A percentile compares a stretch with the other conserved stretches of the same genome.
These are phyloP conservation scores for Luscinia megarhynchos DNA, from an alignment of 2,797 vertebrate genomes.

Conservation along the genomic window DNA sequence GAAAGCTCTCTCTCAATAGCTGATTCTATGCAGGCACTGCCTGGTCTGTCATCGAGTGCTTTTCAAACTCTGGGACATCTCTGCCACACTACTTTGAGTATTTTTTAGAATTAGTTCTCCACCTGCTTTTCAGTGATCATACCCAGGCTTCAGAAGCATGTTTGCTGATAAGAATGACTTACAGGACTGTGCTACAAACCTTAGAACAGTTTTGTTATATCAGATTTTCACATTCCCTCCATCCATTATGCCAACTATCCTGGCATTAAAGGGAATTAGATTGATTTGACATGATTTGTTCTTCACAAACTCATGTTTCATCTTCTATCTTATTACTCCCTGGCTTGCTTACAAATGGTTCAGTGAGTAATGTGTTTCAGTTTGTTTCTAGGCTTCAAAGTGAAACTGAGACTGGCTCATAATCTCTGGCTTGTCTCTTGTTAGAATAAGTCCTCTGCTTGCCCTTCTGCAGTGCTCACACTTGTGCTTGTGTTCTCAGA, in stretches of 20 bases:
- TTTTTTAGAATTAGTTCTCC: not conserved
- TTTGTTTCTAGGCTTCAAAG: conserved; percentile 22
- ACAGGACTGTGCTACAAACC: not conserved
- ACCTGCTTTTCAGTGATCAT: not conserved
- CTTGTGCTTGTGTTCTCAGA: fast-evolving
- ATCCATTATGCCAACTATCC: not conserved
- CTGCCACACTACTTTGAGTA: not conserved
- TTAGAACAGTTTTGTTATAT: not conserved
- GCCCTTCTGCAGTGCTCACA: not conserved
- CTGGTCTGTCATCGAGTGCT: fast-evolving
- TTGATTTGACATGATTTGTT: not conserved
- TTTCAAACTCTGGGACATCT: not conserved
- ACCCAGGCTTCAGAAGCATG: not conserved
- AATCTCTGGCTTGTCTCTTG: not conserved
- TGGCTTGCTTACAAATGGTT: not conserved
- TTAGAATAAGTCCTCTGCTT: conserved; percentile 10
- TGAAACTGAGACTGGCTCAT: not conserved
- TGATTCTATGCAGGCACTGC: not conserved
- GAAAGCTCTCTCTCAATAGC: not conserved
- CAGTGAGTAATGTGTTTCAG: not conserved
- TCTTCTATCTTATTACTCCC: not conserved
- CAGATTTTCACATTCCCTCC: not conserved
- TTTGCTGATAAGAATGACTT: not conserved
- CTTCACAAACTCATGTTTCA: conserved; percentile 7
- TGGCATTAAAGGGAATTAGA: not conserved